phyloP scores from a whole-genome alignment of 2,888 invertebrate genomes.

The Aromia moschata region DNA sequence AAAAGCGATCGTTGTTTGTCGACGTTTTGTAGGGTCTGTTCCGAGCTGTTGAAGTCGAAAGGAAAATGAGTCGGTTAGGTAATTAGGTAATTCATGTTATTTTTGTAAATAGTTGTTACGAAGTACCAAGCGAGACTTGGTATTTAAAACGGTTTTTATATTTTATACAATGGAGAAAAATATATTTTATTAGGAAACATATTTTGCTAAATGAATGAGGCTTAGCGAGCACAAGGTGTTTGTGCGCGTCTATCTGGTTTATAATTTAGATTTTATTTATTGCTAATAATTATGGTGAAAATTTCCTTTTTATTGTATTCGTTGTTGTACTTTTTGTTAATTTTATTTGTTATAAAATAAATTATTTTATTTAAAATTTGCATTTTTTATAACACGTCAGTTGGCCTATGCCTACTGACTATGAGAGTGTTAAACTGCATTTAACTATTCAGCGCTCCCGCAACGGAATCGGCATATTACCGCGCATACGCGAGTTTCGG shows the following conservation, averaged over 20 bases:
- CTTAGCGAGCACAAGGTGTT: not conserved
- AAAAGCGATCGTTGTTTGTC: too few species aligned
- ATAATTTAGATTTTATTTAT: constrained; percentile 11
- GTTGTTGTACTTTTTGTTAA: constrained; percentile 11
- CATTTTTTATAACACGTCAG: too few species aligned
- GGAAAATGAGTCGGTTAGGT: not conserved
- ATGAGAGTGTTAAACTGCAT: too few species aligned
- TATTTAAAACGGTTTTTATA: constrained; percentile 7
- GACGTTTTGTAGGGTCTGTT: not conserved
- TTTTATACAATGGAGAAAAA: constrained; percentile 8
- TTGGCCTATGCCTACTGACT: too few species aligned
- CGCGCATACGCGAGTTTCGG: too few species aligned
- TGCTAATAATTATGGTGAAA: constrained; percentile 13
- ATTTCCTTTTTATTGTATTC: constrained; percentile 3
- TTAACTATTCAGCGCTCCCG: too few species aligned
- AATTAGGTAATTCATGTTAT: constrained; percentile 1
- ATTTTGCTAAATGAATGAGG: not conserved
- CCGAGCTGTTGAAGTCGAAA: not conserved
- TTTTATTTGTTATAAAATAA: constrained; percentile 18
- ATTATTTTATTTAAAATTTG: not conserved
- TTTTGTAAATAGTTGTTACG: constrained; percentile 3
- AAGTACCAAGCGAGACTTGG: not conserved
- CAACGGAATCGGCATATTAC: too few species aligned
- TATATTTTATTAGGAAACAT: constrained; percentile 9
- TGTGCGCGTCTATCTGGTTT: not conserved